Percentiles rank a stretch among this genome's conserved stretches.
Conservation (phyloP, 1,140 invertebrate genomes). For the Sweltsa coloradensis region DNA sequence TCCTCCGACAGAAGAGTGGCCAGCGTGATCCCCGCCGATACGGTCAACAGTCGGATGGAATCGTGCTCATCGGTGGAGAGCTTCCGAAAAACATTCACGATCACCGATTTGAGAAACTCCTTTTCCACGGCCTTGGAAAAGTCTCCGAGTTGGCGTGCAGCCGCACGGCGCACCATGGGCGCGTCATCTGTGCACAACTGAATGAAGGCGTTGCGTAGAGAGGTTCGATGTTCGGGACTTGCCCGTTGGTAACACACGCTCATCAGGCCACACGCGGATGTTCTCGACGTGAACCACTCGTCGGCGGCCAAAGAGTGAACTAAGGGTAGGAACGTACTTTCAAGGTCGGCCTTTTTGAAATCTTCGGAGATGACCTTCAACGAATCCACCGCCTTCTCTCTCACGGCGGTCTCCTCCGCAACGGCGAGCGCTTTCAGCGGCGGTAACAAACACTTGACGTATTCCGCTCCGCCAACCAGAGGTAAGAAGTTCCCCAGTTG, state of each 20-base stretch:
- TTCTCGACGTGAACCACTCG: slow-evolving; percentile 96
- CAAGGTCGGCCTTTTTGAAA: slow-evolving; percentile 76
- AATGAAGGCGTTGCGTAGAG: slow-evolving; percentile 79
- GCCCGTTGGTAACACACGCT: slow-evolving; percentile 54
- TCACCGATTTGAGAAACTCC: slow-evolving; percentile 91
- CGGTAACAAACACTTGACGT: slow-evolving; percentile 88
- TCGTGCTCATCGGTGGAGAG: slow-evolving; percentile 94
- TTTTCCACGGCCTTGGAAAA: slow-evolving; percentile 96
- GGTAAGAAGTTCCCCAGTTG: slow-evolving; percentile 90
- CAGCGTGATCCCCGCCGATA: slow-evolving; percentile 94
- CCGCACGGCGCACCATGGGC: slow-evolving; percentile 95
- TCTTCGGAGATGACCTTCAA: slow-evolving; percentile 77
- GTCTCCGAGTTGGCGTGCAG: slow-evolving; percentile 95
- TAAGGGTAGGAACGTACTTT: slow-evolving; percentile 88
- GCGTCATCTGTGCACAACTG: slow-evolving; percentile 97
- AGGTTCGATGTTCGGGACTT: slow-evolving; percentile 37
- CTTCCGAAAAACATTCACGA: slow-evolving; percentile 94
- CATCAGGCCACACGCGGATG: slow-evolving; percentile 91
- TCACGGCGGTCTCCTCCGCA: slow-evolving; percentile 98
- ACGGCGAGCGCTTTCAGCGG: slow-evolving; percentile 95
- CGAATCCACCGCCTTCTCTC: slow-evolving; percentile 98
- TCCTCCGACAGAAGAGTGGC: slow-evolving; percentile 77
- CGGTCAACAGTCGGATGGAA: slow-evolving; percentile 90
- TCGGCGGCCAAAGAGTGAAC: slow-evolving; percentile 80
- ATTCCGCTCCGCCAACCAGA: slow-evolving; percentile 92